Evolutionary conservation across 2,888 invertebrate genomes (phyloP).

Genomic region (Isotomurus palustris): DNA sequence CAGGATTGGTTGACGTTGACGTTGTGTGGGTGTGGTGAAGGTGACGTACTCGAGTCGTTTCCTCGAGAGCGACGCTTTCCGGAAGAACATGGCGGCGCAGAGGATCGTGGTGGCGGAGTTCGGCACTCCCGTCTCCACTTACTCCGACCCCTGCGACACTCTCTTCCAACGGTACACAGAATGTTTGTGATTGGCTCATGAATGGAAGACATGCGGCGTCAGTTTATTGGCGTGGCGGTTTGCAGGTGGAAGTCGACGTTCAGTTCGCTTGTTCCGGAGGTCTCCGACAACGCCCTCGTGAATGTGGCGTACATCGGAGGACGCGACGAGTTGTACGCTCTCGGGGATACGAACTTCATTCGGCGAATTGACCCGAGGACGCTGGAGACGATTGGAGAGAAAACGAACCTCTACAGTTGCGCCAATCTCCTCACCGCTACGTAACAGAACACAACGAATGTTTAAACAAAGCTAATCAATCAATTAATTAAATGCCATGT

Average conservation of each 20-base stretch:
- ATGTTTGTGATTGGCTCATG: background rate
- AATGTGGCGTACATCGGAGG: constrained; percentile 51
- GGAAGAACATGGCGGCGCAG: constrained; percentile 51
- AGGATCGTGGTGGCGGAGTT: constrained; percentile 53
- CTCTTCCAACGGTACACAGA: constrained; percentile 51
- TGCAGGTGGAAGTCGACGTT: no score
- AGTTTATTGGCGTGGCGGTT: background rate
- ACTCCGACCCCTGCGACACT: constrained; percentile 54
- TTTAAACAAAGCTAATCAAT: no score
- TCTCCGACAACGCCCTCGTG: constrained; percentile 53
- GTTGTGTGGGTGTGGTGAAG: constrained; percentile 1
- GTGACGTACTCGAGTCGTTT: constrained; percentile 72
- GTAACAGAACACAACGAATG: no score
- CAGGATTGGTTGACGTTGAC: constrained; percentile 53
- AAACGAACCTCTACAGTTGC: constrained; percentile 22
- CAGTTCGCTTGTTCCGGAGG: constrained; percentile 18
- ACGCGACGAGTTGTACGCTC: constrained; percentile 53
- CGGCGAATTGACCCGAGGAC: constrained; percentile 52
- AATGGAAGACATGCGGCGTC: background rate
- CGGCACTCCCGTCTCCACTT: constrained; percentile 53
- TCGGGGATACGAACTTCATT: constrained; percentile 52
- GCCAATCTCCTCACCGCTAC: constrained; percentile 33
- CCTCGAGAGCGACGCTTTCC: constrained; percentile 65
- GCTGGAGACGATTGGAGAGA: constrained; percentile 49
- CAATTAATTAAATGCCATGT: no score